Evolutionary conservation across 2,113 vertebrate genomes (phyloP).

Genomic region (Apaloderma vittatum): DNA sequence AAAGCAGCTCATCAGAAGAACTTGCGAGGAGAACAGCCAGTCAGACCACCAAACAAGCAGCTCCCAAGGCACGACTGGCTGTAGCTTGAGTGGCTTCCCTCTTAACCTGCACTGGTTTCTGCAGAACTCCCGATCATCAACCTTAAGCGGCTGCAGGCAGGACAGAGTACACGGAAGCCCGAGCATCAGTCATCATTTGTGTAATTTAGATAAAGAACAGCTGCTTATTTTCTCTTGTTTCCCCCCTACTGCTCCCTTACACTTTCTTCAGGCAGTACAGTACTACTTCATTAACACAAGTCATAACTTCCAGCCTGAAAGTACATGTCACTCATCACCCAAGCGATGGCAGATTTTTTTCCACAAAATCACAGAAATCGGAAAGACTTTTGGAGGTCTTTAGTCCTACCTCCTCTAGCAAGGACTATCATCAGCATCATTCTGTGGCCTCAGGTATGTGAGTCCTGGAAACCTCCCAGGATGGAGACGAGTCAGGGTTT

Average conservation of each 20-base stretch:
- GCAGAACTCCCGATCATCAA: background rate
- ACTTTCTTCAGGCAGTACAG: background rate
- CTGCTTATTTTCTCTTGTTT: background rate
- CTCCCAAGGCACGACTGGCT: background rate
- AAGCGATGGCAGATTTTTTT: background rate
- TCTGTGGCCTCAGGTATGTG: background rate
- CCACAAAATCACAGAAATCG: background rate
- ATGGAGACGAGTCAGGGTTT: background rate
- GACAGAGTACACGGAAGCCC: background rate
- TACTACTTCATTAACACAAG: background rate
- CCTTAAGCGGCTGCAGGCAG: background rate
- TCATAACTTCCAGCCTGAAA: background rate
- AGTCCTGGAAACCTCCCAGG: background rate
- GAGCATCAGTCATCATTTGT: background rate
- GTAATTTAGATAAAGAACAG: background rate
- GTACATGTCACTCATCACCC: background rate
- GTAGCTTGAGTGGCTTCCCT: background rate
- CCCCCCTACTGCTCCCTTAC: background rate
- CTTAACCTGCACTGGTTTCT: background rate
- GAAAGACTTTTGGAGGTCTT: background rate
- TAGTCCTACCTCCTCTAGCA: background rate
- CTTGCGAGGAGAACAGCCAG: background rate
- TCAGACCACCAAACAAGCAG: background rate
- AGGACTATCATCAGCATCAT: background rate
- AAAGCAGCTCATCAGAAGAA: background rate